Percentiles rank a stretch among this genome's conserved stretches.
Evolutionary conservation across 2,113 vertebrate species (phyloP).

Genomic region (Cricetomys ansorgei): DNA sequence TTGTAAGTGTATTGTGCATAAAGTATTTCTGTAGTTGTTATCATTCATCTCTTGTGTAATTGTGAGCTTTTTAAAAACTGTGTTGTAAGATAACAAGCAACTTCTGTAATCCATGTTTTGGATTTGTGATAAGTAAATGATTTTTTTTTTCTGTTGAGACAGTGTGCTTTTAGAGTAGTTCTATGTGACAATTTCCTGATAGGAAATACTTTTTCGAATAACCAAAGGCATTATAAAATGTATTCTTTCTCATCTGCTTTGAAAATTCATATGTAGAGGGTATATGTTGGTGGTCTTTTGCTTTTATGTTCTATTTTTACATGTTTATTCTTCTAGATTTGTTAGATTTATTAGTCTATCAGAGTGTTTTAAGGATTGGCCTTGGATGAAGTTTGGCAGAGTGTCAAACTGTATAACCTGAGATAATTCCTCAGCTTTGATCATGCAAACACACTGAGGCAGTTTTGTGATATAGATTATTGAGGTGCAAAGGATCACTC

Average conservation of each 20-base stretch:
- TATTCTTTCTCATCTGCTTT: conserved; percentile 71
- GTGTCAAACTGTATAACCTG: conserved; percentile 71
- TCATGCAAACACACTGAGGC: conserved; percentile 61
- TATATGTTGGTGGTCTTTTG: conserved; percentile 75
- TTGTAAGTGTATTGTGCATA: conserved; percentile 81
- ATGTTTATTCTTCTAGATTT: conserved; percentile 73
- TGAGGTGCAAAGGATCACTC: conserved; percentile 73
- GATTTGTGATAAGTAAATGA: conserved; percentile 74
- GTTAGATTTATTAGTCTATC: conserved; percentile 80
- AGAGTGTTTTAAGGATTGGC: conserved; percentile 59
- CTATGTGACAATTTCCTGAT: conserved; percentile 69
- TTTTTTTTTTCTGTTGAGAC: conserved; percentile 80
- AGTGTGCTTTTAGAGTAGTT: conserved; percentile 76
- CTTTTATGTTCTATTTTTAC: conserved; percentile 75
- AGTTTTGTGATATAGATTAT: conserved; percentile 75
- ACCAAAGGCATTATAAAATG: conserved; percentile 72
- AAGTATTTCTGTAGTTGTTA: conserved; percentile 75
- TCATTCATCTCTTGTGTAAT: conserved; percentile 76
- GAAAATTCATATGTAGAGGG: conserved; percentile 71
- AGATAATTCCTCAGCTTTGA: conserved; percentile 70
- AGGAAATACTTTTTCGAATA: conserved; percentile 73
- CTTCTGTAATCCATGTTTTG: conserved; percentile 69
- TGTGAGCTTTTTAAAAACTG: conserved; percentile 77
- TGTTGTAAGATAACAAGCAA: conserved; percentile 71
- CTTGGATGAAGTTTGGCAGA: conserved; percentile 59